Evolutionary conservation across 2,113 vertebrate species (phyloP).

Genomic region (Fulmarus glacialis): DNA sequence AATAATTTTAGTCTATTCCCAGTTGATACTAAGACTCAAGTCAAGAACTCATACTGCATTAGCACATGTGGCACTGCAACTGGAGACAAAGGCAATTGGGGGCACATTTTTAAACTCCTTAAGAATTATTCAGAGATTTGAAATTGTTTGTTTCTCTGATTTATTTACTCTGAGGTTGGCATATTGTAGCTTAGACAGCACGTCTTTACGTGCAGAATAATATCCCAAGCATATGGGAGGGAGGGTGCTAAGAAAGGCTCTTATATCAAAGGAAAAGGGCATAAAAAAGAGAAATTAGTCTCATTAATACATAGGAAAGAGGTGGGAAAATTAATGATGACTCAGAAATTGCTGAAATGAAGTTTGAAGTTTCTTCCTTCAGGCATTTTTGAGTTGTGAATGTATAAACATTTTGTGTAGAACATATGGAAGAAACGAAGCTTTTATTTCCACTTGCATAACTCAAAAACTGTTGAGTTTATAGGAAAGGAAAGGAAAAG

Average conservation of each 20-base stretch:
- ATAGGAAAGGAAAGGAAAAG: not conserved
- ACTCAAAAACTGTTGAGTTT: not conserved
- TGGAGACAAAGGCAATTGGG: not conserved
- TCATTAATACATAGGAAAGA: slow-evolving; percentile 45
- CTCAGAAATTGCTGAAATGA: not conserved
- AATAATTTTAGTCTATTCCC: not conserved
- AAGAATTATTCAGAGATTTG: not conserved
- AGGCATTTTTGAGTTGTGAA: slow-evolving; percentile 21
- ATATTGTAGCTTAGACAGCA: not conserved
- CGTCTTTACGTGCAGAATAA: not conserved
- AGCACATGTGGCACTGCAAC: not conserved
- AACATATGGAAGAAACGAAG: not conserved
- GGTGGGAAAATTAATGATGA: slow-evolving; percentile 29
- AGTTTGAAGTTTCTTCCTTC: not conserved
- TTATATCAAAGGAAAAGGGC: slow-evolving; percentile 23
- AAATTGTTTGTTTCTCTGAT: not conserved
- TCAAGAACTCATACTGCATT: not conserved
- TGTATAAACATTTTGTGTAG: not conserved
- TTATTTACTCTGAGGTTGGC: not conserved
- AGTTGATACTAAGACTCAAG: not conserved
- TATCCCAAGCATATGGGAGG: not conserved
- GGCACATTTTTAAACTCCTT: not conserved
- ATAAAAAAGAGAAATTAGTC: slow-evolving; percentile 31
- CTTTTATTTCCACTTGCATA: slow-evolving; percentile 9
- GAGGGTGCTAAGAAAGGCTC: not conserved